A percentile compares a stretch with the other conserved stretches of the same genome.
phyloP scores from a whole-genome alignment of 2,888 invertebrate genomes.

The Oeneis ivallda region DNA sequence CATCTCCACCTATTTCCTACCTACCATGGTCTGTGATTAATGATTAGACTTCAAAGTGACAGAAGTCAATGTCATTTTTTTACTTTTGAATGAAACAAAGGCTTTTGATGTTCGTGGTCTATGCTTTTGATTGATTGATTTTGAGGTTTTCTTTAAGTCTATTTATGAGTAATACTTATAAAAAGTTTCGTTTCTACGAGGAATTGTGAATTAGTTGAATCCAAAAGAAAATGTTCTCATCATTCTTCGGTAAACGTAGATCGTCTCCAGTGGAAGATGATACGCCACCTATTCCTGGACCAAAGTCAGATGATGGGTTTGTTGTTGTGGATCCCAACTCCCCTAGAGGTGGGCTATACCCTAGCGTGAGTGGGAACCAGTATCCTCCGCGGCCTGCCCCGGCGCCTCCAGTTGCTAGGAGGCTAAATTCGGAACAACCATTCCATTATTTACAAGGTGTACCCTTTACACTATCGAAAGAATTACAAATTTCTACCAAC shows the following conservation, averaged over 20 bases:
- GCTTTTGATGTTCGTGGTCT: no score
- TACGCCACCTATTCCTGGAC: slow-evolving; percentile 71
- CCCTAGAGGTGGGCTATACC: slow-evolving; percentile 60
- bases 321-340: slow-evolving; percentile 63
- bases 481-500: slow-evolving; percentile 69
- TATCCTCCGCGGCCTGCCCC: slow-evolving; percentile 64
- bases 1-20: no score
- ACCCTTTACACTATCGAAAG: slow-evolving; percentile 77
- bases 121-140: no score
- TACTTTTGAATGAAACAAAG: no score
- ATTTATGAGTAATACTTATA: no score
- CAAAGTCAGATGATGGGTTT: slow-evolving; percentile 66
- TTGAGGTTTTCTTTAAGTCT: no score
- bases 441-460: slow-evolving; percentile 80
- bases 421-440: slow-evolving; percentile 50
- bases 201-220: not conserved
- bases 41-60: no score
- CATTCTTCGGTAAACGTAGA: slow-evolving; percentile 72
- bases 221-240: slow-evolving; percentile 65
- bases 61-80: no score
- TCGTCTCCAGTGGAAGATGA: slow-evolving; percentile 74
- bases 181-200: not conserved
- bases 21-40: no score
- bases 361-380: slow-evolving; percentile 55
- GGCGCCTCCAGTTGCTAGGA: slow-evolving; percentile 50